Base-by-base conservation (phyloP, 1,140 invertebrate genomes). In the Prorops nasuta region DNA sequence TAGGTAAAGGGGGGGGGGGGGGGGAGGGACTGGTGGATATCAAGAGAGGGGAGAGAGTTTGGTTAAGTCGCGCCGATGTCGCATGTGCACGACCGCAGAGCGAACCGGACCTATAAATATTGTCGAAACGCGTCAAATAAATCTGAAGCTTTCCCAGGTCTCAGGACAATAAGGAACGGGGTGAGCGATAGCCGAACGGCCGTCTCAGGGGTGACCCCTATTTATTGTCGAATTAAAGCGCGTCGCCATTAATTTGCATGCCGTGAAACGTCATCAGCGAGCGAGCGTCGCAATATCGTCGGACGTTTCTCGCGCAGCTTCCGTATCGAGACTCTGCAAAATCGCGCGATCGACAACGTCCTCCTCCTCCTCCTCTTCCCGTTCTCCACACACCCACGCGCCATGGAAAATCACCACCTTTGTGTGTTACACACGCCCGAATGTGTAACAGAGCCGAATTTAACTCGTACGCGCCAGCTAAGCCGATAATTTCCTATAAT, bases 161-260 rank as follows among this genome's bases (percentile, higher is more conserved):
- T 45, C 56, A 60, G 63, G 54, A 66, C 62, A 66, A 72, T 72
- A 72, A 72, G 67, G 61, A 71, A 64, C 52, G 32, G 55, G 47
- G 64, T 76, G 71, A 75, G 62, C 66, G 74, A 76, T 74, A 67
- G 63, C 32, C 64, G 58, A 55, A 69, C 71, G 66, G 66, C 54
- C 60, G 67, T 53, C 61, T 55, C 55, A 69, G 65, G 64, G 67
- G 70, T 72, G 66, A 76, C 72, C 74, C 67, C 69, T 76, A 76
- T 76, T 78, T 76, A 76, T 78, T 76, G 73, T 72, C 73, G 73
- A 78, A 78, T 78, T 76, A 78, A 78, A 77, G 66, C 72, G 71
- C 71, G 69, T 74, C 73, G 69, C 72, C 73, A 72, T 78, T 76
- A 75, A 76, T 78, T 76, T 76, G 65, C 74, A 76, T 74, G 66